Evolutionary conservation across 1,140 invertebrate species (phyloP).

Genomic region (Meloidogyne hapla): DNA sequence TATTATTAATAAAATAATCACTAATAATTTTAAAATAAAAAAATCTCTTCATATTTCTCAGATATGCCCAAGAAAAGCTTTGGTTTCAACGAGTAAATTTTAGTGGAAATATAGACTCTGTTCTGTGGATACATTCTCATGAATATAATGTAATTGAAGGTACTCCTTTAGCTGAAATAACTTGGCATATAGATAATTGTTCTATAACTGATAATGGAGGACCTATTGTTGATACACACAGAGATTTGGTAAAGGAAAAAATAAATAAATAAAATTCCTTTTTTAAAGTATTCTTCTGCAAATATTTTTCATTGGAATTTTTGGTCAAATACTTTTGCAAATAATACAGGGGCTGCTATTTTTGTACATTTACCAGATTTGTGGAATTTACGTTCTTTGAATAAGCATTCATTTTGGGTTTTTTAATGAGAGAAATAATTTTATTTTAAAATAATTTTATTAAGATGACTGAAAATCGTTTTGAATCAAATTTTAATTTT

Average conservation of each 20-base stretch:
- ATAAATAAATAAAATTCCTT: not conserved
- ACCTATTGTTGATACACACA: constrained; percentile 79
- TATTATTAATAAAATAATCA: no score
- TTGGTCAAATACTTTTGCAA: constrained; percentile 81
- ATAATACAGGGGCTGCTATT: constrained; percentile 80
- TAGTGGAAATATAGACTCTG: constrained; percentile 57
- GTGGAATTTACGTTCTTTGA: constrained; percentile 90
- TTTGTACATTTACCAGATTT: constrained; percentile 83
- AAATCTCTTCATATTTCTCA: no score
- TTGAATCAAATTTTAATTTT: constrained; percentile 78
- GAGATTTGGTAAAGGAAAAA: constrained; percentile 71
- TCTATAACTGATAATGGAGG: constrained; percentile 77
- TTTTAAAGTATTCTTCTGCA: constrained; percentile 74
- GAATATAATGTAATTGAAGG: constrained; percentile 65
- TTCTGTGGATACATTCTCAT: constrained; percentile 62
- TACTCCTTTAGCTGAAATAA: constrained; percentile 70
- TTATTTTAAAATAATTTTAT: not conserved
- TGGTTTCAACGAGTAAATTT: constrained; percentile 64
- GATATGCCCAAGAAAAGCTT: constrained; percentile 59
- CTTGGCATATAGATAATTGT: constrained; percentile 73
- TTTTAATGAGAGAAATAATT: constrained; percentile 46
- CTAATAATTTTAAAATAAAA: no score
- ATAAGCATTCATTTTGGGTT: constrained; percentile 83
- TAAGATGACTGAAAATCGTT: constrained; percentile 62
- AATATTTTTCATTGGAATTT: constrained; percentile 90